Base-by-base conservation (phyloP, 2,888 invertebrate genomes). In the Orchesella flavescens region DNA sequence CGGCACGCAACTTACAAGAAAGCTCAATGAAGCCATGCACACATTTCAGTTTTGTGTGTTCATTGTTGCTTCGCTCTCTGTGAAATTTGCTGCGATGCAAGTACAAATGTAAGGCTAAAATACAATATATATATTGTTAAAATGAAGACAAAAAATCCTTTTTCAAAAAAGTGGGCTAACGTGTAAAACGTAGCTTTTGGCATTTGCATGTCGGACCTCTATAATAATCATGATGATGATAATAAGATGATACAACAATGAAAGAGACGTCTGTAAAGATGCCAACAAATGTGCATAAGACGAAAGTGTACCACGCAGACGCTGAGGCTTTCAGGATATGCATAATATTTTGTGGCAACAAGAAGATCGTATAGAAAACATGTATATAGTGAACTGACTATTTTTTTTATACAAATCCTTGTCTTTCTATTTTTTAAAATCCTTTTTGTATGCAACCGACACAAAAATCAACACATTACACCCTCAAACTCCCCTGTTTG, bases 151-250 rank as follows among this genome's bases (percentile, higher is more conserved):
- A 13, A 15, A 44, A 49, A 49, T 66, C 65, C 44, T 74, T 34
- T 46, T 75, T 49, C 15, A 43, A 77, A 83, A 83, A 83, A 83
- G 83, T 83, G 83, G 83, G 83, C 78, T 83, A 83, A 83, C 83
- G 71, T 59, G 65, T 59, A 72, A 76, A 76, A 82, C 71, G 55
- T 82, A 63, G 82, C 76, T 77, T 82, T 82, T 76, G 83, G 77
- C 76, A 77, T 77, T 83, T 83, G 83, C 82, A 72, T 76, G 76
- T 76, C 46, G 53, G 75, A 23, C 63, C 63, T 49, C 53, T n/a
- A 65, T 65, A 74, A 75, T 75, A 75, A 65, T 66, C 43, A 66
- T 66, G 59, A 73, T 63, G 61, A 63, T 74, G 74, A 74, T 71
- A 71, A 55, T 55, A 55, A 57, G 72, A 72, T 72, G 72, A 72